Base-by-base conservation (phyloP, 2,888 invertebrate genomes). In the Leptogaster cylindrica region DNA sequence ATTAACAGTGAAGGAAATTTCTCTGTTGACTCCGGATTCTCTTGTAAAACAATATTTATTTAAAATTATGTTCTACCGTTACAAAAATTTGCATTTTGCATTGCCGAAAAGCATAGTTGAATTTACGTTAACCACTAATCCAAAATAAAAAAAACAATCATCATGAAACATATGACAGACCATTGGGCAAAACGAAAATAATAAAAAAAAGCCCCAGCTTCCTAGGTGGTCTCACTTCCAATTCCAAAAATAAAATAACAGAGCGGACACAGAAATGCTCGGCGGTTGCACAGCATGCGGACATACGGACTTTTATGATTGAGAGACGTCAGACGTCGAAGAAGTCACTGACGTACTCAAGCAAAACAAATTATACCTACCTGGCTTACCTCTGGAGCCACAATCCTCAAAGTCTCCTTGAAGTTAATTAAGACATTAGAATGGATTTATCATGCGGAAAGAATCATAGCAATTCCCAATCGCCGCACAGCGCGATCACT, bases 181-280 rank as follows among this genome's bases (percentile, higher is more conserved):
- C 44, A 27, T 55, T 63, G 66, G 63, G 63, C 23, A n/a, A 48
- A 65, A 66, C 44, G 46, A 66, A 55, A 55, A 66, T 66, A 66
- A 46, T 46, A 46, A 20, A 46, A 20, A 66, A 44, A 66, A 52
- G n/a, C 31, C 18, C 55, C 66, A 25, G 36, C 61, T 63, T 70
- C 68, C 63, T 70, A 67, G 70, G 70, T 70, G 70, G 70, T 70
- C 70, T 63, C 52, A 52, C 66, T 65, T 68, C 66, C 66, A 67
- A 70, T 68, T 70, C 68, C 66, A 51, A 70, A 70, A 70, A 70
- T 68, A 68, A 70, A 70, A 70, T 51, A 52, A 63, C 68, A 70
- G 65, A 69, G 65, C 61, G 61, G 61, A 61, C 61, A 44, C 39
- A 61, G 61, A 61, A 61, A 61, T 44, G 36, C 61, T 61, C 28